A percentile compares a stretch with the other conserved stretches of the same genome.
phyloP scores from a whole-genome alignment of 2,797 vertebrate genomes.

The Margarornis squamiger region DNA sequence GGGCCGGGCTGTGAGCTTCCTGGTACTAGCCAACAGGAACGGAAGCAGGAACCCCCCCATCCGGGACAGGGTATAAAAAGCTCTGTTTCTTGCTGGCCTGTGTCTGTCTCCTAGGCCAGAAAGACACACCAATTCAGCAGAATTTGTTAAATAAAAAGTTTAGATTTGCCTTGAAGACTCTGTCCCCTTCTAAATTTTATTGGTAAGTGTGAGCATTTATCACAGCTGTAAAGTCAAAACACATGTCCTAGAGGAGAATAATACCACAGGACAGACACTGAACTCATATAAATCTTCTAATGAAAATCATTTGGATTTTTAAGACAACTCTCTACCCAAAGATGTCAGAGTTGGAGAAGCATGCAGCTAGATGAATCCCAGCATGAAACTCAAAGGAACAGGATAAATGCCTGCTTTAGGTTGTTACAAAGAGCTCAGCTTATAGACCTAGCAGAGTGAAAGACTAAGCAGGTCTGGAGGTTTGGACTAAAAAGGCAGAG shows the following conservation, averaged over 20 bases:
- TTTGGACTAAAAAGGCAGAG: neutral
- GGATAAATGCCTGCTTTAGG: neutral
- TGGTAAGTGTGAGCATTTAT: too few relatives aligned
- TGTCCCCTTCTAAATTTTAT: too few relatives aligned
- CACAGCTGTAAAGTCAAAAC: neutral
- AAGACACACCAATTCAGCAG: too few relatives aligned
- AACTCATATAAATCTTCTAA: neutral
- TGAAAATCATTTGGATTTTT: neutral
- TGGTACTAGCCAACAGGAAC: too few relatives aligned
- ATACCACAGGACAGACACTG: too few relatives aligned
- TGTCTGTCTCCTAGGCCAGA: too few relatives aligned
- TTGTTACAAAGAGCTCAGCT: accelerated
- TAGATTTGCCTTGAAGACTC: too few relatives aligned
- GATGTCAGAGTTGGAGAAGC: neutral
- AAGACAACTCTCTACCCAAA: neutral
- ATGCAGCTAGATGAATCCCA: neutral
- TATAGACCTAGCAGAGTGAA: neutral
- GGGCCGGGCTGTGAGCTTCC: too few relatives aligned
- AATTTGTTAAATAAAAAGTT: too few relatives aligned
- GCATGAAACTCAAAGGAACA: neutral
- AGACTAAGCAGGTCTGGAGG: neutral
- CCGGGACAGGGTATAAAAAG: too few relatives aligned
- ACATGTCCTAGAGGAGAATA: neutral
- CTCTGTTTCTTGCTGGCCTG: too few relatives aligned
- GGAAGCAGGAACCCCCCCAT: too few relatives aligned